A percentile compares a stretch with the other conserved stretches of the same genome.
Evolutionary conservation across 2,888 invertebrate genomes (phyloP).

Genomic region (Rotaria socialis): DNA sequence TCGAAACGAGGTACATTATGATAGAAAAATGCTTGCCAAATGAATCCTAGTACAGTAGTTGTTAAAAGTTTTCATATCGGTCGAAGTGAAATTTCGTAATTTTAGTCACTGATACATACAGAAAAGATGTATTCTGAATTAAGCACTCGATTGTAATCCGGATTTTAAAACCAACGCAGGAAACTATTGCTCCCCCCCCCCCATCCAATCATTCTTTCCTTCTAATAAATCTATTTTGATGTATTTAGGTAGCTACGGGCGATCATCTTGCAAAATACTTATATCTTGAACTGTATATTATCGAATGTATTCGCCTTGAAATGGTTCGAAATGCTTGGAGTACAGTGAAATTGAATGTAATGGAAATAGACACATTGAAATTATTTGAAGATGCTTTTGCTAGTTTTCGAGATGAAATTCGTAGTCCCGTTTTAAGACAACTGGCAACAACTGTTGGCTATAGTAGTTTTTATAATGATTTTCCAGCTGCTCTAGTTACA

Average conservation of each 20-base stretch:
- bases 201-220: no score
- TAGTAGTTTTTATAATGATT: conserved; percentile 12
- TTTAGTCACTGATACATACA: no score
- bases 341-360: neutral
- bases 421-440: neutral
- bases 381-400: neutral
- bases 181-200: no score
- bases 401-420: conserved; percentile 28
- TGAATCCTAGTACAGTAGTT: no score
- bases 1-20: neutral
- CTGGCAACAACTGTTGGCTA: neutral
- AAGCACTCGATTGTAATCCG: no score
- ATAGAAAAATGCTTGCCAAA: neutral
- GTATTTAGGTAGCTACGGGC: neutral
- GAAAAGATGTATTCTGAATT: no score
- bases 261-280: neutral
- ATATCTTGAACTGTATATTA: neutral
- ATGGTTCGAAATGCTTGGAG: neutral
- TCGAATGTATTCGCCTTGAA: conserved; percentile 16
- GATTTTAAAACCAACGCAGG: no score
- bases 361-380: neutral
- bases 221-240: no score
- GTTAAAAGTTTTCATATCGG: no score
- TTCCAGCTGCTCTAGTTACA: conserved; percentile 52
- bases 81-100: no score